Conservation (phyloP, 2,797 vertebrate species). For the Gallirallus australis region DNA sequence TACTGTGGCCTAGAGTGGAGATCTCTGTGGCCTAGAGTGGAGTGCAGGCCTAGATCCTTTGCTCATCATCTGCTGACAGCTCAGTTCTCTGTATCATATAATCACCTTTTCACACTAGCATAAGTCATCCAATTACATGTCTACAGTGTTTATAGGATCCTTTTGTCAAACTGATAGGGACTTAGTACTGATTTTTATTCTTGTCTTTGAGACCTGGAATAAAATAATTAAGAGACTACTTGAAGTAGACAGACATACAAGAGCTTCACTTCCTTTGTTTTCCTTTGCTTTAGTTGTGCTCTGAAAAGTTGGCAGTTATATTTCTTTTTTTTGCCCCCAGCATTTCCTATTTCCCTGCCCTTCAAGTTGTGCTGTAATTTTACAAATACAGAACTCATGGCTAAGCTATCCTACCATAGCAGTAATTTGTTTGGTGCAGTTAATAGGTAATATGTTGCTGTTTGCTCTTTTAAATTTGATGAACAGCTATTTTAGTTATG, state of each 20-base stretch:
- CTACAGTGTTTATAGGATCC: background rate
- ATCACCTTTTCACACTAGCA: background rate
- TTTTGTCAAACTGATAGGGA: background rate
- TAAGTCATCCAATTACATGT: background rate
- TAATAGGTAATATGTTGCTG: background rate
- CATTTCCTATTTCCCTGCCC: background rate
- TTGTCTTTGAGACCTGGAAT: background rate
- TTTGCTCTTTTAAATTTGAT: background rate
- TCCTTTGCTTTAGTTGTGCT: background rate
- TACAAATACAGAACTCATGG: background rate
- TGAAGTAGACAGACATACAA: background rate
- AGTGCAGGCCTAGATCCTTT: background rate
- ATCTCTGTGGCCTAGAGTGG: background rate
- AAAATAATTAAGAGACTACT: background rate
- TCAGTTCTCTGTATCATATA: background rate
- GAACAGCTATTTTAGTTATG: background rate
- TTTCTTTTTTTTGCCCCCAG: background rate
- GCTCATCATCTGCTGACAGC: background rate
- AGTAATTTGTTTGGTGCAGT: background rate
- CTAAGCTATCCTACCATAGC: background rate
- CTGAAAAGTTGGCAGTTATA: background rate
- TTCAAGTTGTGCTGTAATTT: background rate
- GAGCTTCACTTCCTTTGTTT: background rate
- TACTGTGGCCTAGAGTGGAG: background rate
- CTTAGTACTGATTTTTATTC: background rate